Evolutionary conservation across 2,888 invertebrate genomes (phyloP).

Genomic region (Aporophyla lueneburgensis): DNA sequence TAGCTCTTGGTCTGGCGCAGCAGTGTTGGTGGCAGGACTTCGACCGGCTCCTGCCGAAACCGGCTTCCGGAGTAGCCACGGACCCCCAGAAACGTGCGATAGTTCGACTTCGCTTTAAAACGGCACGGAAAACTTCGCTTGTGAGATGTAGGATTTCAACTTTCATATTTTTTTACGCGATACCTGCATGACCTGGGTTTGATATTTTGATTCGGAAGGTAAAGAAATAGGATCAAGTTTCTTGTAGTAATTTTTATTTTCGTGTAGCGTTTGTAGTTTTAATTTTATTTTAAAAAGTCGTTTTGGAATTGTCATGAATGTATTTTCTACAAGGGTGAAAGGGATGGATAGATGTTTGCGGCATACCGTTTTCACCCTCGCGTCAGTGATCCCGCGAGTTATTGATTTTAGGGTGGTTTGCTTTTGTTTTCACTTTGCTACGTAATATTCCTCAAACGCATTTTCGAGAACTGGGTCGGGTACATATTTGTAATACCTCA

Average conservation of each 20-base stretch:
- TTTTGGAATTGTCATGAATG: neutral
- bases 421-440: neutral
- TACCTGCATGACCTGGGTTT: fast-evolving
- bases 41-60: slow-evolving; percentile 46
- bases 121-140: neutral
- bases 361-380: neutral
- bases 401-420: slow-evolving; percentile 25
- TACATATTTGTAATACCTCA: too few relatives aligned
- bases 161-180: neutral
- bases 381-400: neutral
- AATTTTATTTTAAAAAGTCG: neutral
- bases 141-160: slow-evolving; percentile 34
- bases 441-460: neutral
- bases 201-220: slow-evolving; percentile 11
- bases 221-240: neutral
- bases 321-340: neutral
- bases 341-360: slow-evolving; percentile 10
- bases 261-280: neutral
- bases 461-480: too few relatives aligned
- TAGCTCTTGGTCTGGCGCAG: neutral
- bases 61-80: slow-evolving; percentile 52
- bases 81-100: slow-evolving; percentile 4
- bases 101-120: neutral
- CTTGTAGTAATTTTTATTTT: neutral
- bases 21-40: slow-evolving; percentile 32